Evolutionary conservation across 2,888 invertebrate genomes (phyloP).

Genomic region (Leucania comma): DNA sequence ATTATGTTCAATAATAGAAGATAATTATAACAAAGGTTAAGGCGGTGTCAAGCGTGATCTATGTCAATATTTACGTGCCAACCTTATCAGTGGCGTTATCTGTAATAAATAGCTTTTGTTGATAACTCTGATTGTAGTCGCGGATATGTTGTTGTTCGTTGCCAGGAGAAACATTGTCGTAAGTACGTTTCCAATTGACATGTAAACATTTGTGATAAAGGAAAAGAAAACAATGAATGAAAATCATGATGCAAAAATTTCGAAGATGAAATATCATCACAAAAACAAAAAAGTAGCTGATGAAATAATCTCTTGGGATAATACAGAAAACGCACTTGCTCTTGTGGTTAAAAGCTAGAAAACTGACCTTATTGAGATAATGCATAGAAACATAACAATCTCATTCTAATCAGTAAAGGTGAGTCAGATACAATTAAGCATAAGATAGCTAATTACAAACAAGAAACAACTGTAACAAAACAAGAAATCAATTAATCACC

Average conservation of each 20-base stretch:
- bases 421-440: constrained; percentile 10
- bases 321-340: background rate
- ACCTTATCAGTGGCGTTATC: constrained; percentile 69
- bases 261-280: background rate
- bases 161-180: constrained; percentile 72
- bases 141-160: constrained; percentile 72
- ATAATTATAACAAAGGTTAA: constrained; percentile 83
- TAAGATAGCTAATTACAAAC: constrained; percentile 24
- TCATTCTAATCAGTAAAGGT: constrained; percentile 17
- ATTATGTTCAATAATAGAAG: constrained; percentile 82
- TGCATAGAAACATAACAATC: constrained; percentile 3
- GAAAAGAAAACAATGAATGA: constrained; percentile 29
- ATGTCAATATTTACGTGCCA: constrained; percentile 87
- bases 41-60: constrained; percentile 84
- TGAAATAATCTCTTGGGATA: background rate
- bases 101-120: constrained; percentile 71
- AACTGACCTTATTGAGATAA: constrained; percentile 21
- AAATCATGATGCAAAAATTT: constrained; percentile 1
- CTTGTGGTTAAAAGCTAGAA: constrained; percentile 3
- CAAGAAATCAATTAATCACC: constrained; percentile 46
- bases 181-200: constrained; percentile 23
- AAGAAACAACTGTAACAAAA: constrained; percentile 22
- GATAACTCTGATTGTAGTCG: constrained; percentile 75
- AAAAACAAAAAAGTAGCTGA: background rate
- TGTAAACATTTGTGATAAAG: constrained; percentile 35